Evolutionary conservation across 2,797 vertebrate genomes (phyloP).

Genomic region (Notoglanidium macrostoma): DNA sequence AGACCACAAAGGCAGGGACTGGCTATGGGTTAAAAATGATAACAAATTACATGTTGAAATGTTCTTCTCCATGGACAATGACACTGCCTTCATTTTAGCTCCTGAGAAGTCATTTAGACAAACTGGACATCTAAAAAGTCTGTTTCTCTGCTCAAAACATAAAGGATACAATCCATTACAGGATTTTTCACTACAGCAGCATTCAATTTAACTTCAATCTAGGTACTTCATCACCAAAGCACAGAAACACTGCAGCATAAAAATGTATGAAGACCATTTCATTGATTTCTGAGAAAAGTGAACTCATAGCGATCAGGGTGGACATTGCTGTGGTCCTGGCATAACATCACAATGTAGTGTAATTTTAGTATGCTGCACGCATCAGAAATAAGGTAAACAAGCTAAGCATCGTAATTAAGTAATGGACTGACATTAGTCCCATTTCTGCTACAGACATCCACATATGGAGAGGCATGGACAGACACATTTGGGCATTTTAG

Average conservation of each 20-base stretch:
- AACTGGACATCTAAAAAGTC: not conserved
- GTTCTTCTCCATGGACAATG: no score
- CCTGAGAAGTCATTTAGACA: not conserved
- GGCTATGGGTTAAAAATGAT: not conserved
- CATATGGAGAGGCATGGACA: not conserved
- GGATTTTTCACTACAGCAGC: not conserved
- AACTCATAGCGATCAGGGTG: constrained; percentile 1
- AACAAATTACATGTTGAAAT: not conserved
- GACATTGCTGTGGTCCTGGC: not conserved
- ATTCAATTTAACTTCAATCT: not conserved
- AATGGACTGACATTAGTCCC: constrained; percentile 18
- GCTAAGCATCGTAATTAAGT: not conserved
- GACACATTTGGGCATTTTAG: constrained; percentile 1
- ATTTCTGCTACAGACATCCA: constrained; percentile 8
- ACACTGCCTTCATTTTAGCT: not conserved
- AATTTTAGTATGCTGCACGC: constrained; percentile 1
- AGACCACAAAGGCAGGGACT: not conserved
- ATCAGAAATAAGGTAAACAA: constrained; percentile 18
- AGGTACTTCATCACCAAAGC: constrained; percentile 15
- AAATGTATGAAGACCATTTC: constrained; percentile 15
- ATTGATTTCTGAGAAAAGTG: constrained; percentile 17
- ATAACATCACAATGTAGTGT: not conserved
- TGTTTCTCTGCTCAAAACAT: not conserved
- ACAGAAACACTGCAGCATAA: not conserved
- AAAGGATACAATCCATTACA: not conserved